These are phyloP conservation scores for Oreocharis arfaki DNA, from an alignment of 2,113 vertebrate genomes.

Conservation along the genomic window DNA sequence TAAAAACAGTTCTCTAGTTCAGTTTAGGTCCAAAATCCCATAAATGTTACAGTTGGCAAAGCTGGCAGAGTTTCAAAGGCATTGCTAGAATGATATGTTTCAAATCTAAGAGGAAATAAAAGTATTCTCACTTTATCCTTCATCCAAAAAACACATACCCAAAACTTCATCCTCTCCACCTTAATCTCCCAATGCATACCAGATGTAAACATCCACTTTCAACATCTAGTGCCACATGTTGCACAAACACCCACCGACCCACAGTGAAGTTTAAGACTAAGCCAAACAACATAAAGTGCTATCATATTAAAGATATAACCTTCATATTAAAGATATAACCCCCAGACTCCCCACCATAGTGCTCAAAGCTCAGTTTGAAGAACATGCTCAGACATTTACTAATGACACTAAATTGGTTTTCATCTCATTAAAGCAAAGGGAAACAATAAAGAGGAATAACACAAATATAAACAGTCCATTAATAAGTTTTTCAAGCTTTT, in stretches of 20 bases:
- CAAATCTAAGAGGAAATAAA: constrained; percentile 59
- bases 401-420: constrained; percentile 19
- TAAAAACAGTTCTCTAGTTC: constrained; percentile 69
- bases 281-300: not conserved
- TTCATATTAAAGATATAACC: not conserved
- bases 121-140: constrained; percentile 60
- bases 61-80: constrained; percentile 59
- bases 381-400: constrained; percentile 13
- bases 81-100: constrained; percentile 61
- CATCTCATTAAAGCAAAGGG: constrained; percentile 8
- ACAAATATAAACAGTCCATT: constrained; percentile 4
- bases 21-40: constrained; percentile 58
- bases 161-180: constrained; percentile 50
- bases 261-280: not conserved
- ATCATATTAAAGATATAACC: not conserved
- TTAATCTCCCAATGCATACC: constrained; percentile 54
- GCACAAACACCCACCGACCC: constrained; percentile 10
- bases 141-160: constrained; percentile 52
- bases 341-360: not conserved
- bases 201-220: constrained; percentile 49
- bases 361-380: not conserved
- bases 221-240: constrained; percentile 21
- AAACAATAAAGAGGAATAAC: constrained; percentile 12
- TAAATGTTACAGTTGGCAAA: constrained; percentile 55
- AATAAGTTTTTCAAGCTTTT: not conserved